Evolutionary conservation across 37 sponge, comb jelly and placozoan species (phyloP), one percentile per base, ranked within the genome.

Genomic region (Spongilla lacustris): DNA sequence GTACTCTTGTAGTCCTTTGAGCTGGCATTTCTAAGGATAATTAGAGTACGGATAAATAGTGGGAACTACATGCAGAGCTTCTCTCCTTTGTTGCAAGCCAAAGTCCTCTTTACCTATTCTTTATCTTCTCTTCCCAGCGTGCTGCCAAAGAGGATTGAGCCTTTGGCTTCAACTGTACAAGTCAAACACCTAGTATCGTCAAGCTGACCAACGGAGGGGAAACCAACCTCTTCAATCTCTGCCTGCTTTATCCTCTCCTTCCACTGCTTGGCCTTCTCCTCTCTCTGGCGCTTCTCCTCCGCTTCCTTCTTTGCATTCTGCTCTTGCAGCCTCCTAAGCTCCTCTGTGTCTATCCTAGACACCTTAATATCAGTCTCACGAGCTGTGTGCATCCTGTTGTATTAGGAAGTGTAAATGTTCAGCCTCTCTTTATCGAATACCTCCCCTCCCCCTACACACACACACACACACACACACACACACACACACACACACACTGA

Each of bases 141-240:
- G 91, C 91, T 33, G 91, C 91, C 76, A 91, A 75, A 13, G 91
- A 86, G 4, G 91, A 91, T 13, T 69, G 38, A 11, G 87, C 87
- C 76, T 86, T 86, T 29, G 91, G 78, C 67, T 69, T 86, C 25
- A 67, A 22, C 77, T 77, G 35, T 25, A 84, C 6, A 69, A 4
- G 21, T 12, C 23, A 37, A 79, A 8, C 81, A 28, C 66, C 22
- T 26, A 36, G 2, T 4, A 37, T n/a, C 13, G 50, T 8, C 71
- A 81, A 33, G 32, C 70, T 17, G 21, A 58, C 32, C 29, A 36
- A 31, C n/a, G 2, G 32, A 3, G 28, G 34, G 71, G 29, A 23
- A 29, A 27, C 49, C 31, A 26, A 76, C 34, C 77, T 82, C 79
- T 31, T 86, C 86, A 5, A 78, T 8, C 32, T 82, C 79, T 24